phyloP scores from a whole-genome alignment of 2,797 vertebrate species.

The Epinephelus coioides region DNA sequence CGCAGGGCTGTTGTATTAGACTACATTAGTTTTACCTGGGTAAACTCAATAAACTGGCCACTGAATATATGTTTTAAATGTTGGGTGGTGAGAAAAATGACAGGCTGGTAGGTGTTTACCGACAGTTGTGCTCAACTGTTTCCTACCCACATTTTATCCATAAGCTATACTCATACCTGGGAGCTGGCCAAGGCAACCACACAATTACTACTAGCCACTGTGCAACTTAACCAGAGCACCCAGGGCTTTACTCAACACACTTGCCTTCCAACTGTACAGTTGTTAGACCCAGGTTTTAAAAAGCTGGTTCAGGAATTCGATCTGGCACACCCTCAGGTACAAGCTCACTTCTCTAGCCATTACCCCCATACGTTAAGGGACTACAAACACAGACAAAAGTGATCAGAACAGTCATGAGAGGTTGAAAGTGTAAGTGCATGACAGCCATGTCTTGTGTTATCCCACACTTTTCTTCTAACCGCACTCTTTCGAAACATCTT shows the following conservation, averaged over 20 bases:
- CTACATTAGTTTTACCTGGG: neutral
- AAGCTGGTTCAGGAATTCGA: neutral
- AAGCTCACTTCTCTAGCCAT: slow-evolving; percentile 5
- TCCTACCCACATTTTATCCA: slow-evolving; percentile 20
- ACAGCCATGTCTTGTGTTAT: slow-evolving; percentile 40
- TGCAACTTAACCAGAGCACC: slow-evolving; percentile 6
- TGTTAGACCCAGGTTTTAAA: neutral
- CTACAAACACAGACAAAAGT: slow-evolving; percentile 12
- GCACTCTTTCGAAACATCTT: slow-evolving; percentile 64
- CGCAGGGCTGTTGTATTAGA: no score
- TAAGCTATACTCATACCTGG: slow-evolving; percentile 37
- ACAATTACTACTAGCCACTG: slow-evolving; percentile 24
- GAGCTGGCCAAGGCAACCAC: slow-evolving; percentile 30
- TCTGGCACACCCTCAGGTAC: slow-evolving; percentile 1
- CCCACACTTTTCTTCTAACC: slow-evolving; percentile 50
- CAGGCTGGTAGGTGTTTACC: slow-evolving; percentile 16
- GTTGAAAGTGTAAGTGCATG: slow-evolving; percentile 19
- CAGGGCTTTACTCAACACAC: slow-evolving; percentile 2
- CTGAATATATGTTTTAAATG: neutral
- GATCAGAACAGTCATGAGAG: slow-evolving; percentile 27
- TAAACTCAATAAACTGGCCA: neutral
- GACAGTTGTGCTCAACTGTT: slow-evolving; percentile 4
- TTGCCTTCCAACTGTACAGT: neutral
- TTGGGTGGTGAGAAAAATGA: slow-evolving; percentile 6
- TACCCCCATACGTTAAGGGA: neutral